Evolutionary conservation across 2,888 invertebrate species (phyloP), one percentile per base, ranked within the genome.

Genomic region (Agelastica alni): DNA sequence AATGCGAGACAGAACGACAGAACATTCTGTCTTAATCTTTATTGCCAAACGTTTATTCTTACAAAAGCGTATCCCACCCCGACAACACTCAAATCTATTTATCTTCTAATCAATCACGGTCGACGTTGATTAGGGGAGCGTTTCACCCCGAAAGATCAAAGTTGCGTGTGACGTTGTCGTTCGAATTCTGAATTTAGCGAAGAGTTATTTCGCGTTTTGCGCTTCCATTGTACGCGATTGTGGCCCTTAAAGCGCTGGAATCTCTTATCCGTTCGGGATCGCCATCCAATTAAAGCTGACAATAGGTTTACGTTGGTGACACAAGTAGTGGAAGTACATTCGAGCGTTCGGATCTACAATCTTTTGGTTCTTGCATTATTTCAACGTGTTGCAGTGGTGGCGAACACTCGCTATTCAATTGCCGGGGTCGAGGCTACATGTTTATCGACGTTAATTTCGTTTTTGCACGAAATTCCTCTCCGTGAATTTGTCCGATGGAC

Each of bases 261-360:
- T 62, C 58, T 63, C 74, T 76, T 76, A 76, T 76, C 76, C 67
- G 59, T 51, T 59, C 68, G 64, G 73, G 76, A 78, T 78, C 78
- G 75, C 77, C 72, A 77, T 78, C 78, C 78, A 78, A 78, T 78
- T 78, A 78, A 78, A 76, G 77, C 77, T 77, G 78, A 78, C 78
- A 78, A 78, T 78, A 70, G 77, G 75, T 76, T 77, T 75, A 76
- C 73, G 70, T 73, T 66, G 72, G 73, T 75, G 75, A 76, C 76
- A 76, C 75, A 72, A 75, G 70, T 74, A 56, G 63, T 60, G 63
- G 60, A n/a, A 65, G 68, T 69, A 66, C 64, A 68, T 66, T 70
- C 68, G 58, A 12, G 37, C 37, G 58, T 48, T 54, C 34, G 56
- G 59, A 60, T 63, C 51, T 44, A 39, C 31, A 34, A 41, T 58